Evolutionary conservation across 2,113 vertebrate genomes (phyloP).

Genomic region (Peromyscus polionotus): DNA sequence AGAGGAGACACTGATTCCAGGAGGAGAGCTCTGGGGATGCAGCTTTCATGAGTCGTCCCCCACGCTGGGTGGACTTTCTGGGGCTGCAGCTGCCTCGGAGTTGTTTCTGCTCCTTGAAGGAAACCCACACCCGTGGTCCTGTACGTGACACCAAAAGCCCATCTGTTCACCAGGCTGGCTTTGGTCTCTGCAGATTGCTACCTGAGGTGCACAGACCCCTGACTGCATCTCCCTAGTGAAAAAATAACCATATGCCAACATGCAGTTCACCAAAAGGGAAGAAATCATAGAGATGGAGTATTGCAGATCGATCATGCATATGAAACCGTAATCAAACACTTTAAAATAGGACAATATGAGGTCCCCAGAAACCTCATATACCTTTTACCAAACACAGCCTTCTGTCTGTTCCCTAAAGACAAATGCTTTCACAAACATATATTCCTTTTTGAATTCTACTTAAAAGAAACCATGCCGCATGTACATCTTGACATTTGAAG

Average conservation of each 20-base stretch:
- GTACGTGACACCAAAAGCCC: not conserved
- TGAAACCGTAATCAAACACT: not conserved
- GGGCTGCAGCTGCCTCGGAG: not conserved
- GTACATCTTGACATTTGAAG: not conserved
- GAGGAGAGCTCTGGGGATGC: not conserved
- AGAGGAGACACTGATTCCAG: too few species aligned
- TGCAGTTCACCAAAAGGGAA: not conserved
- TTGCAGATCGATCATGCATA: not conserved
- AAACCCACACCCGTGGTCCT: not conserved
- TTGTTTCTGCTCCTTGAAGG: not conserved
- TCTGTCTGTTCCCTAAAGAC: not conserved
- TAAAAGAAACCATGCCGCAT: not conserved
- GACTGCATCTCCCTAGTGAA: not conserved
- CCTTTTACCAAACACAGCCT: not conserved
- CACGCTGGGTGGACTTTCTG: not conserved
- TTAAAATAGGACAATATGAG: not conserved
- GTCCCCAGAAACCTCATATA: not conserved
- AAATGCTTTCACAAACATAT: not conserved
- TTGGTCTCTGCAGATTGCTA: not conserved
- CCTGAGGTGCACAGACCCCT: not conserved
- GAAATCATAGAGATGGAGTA: not conserved
- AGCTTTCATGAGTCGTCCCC: not conserved
- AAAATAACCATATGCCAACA: not conserved
- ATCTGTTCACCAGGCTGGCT: not conserved
- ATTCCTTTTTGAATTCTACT: not conserved